Conservation (phyloP, 2,113 vertebrate genomes). For the Passer domesticus region DNA sequence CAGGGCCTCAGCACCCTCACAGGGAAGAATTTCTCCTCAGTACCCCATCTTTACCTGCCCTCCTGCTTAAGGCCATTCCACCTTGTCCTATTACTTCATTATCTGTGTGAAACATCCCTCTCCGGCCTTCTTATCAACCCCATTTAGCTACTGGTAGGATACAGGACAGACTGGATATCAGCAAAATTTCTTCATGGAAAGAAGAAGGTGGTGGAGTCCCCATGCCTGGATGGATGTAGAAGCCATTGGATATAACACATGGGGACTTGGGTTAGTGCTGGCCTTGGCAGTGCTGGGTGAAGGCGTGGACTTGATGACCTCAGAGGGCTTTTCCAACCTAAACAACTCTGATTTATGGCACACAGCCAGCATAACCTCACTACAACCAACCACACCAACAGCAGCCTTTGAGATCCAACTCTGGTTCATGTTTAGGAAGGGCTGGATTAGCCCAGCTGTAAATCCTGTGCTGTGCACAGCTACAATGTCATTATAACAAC, state of each 20-base stretch:
- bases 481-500: not conserved
- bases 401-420: not conserved
- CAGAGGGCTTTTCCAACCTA: not conserved
- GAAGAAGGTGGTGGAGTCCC: no score
- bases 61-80: not conserved
- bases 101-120: not conserved
- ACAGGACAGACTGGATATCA: not conserved
- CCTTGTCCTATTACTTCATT: not conserved
- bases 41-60: not conserved
- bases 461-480: not conserved
- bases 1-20: fast-evolving
- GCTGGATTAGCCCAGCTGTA: not conserved
- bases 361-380: not conserved
- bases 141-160: not conserved
- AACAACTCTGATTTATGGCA: not conserved
- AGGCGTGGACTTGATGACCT: not conserved
- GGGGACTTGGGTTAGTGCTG: not conserved
- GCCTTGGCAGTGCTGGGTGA: not conserved
- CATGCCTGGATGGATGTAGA: not conserved
- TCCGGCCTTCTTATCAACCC: no score
- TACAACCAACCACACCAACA: fast-evolving
- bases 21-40: not conserved
- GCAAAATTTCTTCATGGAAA: not conserved
- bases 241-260: not conserved
- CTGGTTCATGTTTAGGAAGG: not conserved